Evolutionary conservation across 1,140 invertebrate species (phyloP), one percentile per base, ranked within the genome.

Genomic region (Drosophila guanche): DNA sequence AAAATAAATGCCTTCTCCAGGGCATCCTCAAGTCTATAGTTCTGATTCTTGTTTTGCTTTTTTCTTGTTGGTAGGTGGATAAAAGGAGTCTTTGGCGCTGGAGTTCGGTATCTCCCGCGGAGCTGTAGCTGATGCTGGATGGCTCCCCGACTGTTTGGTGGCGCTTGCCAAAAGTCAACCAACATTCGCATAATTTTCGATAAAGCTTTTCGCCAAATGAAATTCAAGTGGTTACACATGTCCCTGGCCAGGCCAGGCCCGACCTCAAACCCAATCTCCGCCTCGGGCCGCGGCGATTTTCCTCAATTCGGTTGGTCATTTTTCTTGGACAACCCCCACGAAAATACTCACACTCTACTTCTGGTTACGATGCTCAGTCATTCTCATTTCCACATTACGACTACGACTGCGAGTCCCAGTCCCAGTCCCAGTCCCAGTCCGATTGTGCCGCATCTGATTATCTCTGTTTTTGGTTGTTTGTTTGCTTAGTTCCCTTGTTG

Each of bases 191-290:
- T 88, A 89, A 88, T 89, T 88, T 88, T 58, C 83, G 83, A 84
- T 89, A 88, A 88, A 88, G 83, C 83, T 88, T 88, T 88, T 89
- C 79, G 71, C 79, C 79, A 88, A 88, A 88, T 88, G 83, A 88
- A 88, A 88, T 88, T 88, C 83, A 88, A 88, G 84, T 88, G 83
- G 79, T 88, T 88, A 88, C 83, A 86, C 83, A 88, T 86, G 76
- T 81, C 73, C 16, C 40, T 42, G 16, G 16, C 16, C 16, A 20
- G 1, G 16, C 0, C 16, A 20, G 16, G 16, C 0, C 16, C 0
- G 16, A 20, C 23, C 22, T 45, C 43, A 27, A 41, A 5, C 43
- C 43, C 5, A 8, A 27, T 5, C 53, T 22, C 22, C 12, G 27
- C 33, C 27, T 22, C 29, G 16, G 37, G 16, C 51, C 16, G 16